Conservation (phyloP, 2,888 invertebrate genomes). For the Nineta flava region DNA sequence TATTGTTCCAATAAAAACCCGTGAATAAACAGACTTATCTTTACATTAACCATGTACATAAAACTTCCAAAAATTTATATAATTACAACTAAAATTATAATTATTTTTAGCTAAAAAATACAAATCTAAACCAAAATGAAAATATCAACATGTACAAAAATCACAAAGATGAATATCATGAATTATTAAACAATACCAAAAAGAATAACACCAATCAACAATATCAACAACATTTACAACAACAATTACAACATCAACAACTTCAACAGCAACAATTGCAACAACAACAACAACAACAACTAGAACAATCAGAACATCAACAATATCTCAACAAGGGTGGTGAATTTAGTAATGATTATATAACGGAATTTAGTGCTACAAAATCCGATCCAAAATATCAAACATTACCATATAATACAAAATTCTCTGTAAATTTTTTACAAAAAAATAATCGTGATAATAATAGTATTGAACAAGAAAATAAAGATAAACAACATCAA, state of each 20-base stretch:
- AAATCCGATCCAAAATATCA: constrained; percentile 85
- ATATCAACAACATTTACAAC: constrained; percentile 31
- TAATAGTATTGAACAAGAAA: constrained; percentile 12
- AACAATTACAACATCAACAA: constrained; percentile 19
- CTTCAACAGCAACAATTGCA: constrained; percentile 26
- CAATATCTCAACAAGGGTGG: constrained; percentile 16
- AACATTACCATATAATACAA: constrained; percentile 78
- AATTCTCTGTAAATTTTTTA: constrained; percentile 50
- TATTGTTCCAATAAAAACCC: too few relatives aligned
- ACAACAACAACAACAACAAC: constrained; percentile 23
- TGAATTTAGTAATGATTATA: constrained; percentile 28
- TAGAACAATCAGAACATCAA: constrained; percentile 14
- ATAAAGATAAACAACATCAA: constrained; percentile 12
- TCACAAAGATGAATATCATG: constrained; percentile 19
- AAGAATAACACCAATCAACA: constrained; percentile 27
- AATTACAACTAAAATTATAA: too few relatives aligned
- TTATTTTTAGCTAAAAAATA: constrained; percentile 7
- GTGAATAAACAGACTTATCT: too few relatives aligned
- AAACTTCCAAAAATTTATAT: too few relatives aligned
- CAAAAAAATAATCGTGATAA: constrained; percentile 18
- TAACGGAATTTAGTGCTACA: constrained; percentile 56
- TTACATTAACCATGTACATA: background rate
- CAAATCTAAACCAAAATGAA: constrained; percentile 4
- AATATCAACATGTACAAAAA: constrained; percentile 2
- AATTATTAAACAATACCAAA: constrained; percentile 32